These are phyloP conservation scores for Gambusia affinis DNA, from an alignment of 2,113 vertebrate genomes.

Conservation along the genomic window DNA sequence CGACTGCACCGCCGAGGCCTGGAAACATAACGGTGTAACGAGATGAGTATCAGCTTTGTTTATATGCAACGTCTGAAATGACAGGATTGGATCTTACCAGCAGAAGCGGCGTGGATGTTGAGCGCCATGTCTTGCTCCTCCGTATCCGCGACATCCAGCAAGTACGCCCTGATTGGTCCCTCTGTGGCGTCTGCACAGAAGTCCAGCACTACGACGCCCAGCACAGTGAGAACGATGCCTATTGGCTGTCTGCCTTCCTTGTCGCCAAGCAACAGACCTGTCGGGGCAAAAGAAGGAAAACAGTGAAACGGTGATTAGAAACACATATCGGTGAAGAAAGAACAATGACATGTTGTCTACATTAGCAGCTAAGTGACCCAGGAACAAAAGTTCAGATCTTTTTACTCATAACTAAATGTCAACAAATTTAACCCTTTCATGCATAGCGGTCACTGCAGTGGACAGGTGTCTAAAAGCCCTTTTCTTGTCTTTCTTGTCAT, in stretches of 20 bases:
- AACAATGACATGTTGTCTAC: neutral
- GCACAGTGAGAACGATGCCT: slow-evolving; percentile 93
- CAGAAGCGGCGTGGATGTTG: slow-evolving; percentile 96
- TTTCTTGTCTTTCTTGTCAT: too few species aligned
- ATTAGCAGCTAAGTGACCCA: neutral
- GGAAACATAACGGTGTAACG: neutral
- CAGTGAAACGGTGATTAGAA: neutral
- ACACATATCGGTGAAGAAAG: neutral
- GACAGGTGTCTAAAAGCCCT: too few species aligned
- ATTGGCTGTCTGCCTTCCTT: slow-evolving; percentile 86
- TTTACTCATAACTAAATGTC: too few species aligned
- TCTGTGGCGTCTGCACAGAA: slow-evolving; percentile 93
- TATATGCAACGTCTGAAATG: neutral
- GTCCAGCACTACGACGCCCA: slow-evolving; percentile 95
- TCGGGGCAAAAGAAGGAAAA: neutral
- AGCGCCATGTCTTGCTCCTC: slow-evolving; percentile 98
- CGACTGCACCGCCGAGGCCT: slow-evolving; percentile 95
- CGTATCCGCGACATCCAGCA: slow-evolving; percentile 94
- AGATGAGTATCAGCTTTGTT: too few species aligned
- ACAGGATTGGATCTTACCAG: slow-evolving; percentile 76
- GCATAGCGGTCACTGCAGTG: too few species aligned
- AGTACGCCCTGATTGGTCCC: slow-evolving; percentile 94
- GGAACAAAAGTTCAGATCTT: too few species aligned
- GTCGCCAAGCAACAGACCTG: slow-evolving; percentile 90
- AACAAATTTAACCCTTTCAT: too few species aligned